Conservation (phyloP, 2,888 invertebrate species). For the Silvanus unidentatus region DNA sequence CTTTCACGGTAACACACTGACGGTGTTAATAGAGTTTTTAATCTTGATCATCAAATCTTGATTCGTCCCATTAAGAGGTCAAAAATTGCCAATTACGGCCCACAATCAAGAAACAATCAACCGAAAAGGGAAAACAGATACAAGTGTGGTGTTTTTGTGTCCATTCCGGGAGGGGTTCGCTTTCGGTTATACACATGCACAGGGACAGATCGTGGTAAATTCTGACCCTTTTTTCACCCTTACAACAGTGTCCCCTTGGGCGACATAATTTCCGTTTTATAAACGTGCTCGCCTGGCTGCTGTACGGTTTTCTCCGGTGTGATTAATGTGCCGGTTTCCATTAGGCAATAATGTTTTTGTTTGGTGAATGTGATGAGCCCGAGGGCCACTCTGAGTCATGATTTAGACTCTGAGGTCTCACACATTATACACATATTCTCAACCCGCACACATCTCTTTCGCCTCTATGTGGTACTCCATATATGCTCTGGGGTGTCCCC, state of each 20-base stretch:
- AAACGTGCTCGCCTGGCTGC: constrained; percentile 27
- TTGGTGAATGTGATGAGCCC: constrained; percentile 33
- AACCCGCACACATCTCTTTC: too few relatives aligned
- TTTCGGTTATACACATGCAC: constrained; percentile 9
- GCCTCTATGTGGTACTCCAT: too few relatives aligned
- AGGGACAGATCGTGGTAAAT: constrained; percentile 18
- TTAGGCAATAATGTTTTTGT: constrained; percentile 45
- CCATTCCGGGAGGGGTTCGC: constrained; percentile 16
- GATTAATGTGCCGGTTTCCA: constrained; percentile 46
- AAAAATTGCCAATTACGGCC: too few relatives aligned
- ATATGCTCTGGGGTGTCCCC: too few relatives aligned
- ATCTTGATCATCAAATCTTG: too few relatives aligned
- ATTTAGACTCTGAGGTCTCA: constrained; percentile 12
- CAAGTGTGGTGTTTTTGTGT: constrained; percentile 18
- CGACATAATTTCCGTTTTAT: constrained; percentile 47
- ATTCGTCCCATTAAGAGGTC: too few relatives aligned
- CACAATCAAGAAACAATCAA: constrained; percentile 22
- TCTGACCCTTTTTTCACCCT: constrained; percentile 36
- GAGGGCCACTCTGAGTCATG: constrained; percentile 7
- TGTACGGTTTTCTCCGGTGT: constrained; percentile 33
- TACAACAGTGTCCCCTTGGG: constrained; percentile 41
- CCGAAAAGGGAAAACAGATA: constrained; percentile 16
- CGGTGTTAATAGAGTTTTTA: too few relatives aligned
- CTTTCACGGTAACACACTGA: background rate
- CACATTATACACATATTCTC: too few relatives aligned